Base-by-base conservation (phyloP, 2,113 vertebrate species). In the Emydura subglobosa region DNA sequence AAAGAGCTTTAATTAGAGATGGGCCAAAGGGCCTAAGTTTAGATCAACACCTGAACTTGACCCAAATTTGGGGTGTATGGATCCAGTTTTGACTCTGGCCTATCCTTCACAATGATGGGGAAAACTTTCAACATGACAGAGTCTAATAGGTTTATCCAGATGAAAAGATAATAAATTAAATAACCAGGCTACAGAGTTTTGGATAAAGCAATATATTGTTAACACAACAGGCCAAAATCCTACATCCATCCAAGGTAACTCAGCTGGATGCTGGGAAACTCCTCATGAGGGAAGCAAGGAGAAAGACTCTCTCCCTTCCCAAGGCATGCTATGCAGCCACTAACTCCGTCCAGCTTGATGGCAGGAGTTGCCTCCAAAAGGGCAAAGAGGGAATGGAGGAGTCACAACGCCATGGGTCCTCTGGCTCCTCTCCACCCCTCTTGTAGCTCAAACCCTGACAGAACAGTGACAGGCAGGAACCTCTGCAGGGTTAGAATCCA, bases 11-110 rank as follows among this genome's bases (percentile, higher is more conserved):
- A 72, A 72, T 68, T 76, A 76, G 24, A 44, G 42, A 44, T 44
- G 24, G 74, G 22, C 74, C 11, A 25, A 27, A 78, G 24, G 12
- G 24, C 22, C 42, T 27, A 44, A 54, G 6, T 0, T 11, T 34
- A 79, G 8, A 57, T 50, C 31, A 72, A 85, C 51, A 21, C 65
- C 44, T 65, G 47, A 17, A 3, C 0, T 0, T 13, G 0, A 2
- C 47, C 29, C 53, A 79, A 39, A 21, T 76, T 76, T 76, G 72
- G 11, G 12, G 39, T 44, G 39, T 25, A 21, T 76, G 72, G 72
- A 76, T 76, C 72, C 10, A 25, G 24, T 78, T 47, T 78, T 47
- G 24, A 44, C 29, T 59, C 57, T 27, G 57, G 57, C 57, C 57
- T 59, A 59, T 27, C 25, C 74, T 47, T 47, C 25, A 24, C 24